A percentile compares a stretch with the other conserved stretches of the same genome.
phyloP scores from a whole-genome alignment of 2,797 vertebrate genomes.

The Crax fasciolata region DNA sequence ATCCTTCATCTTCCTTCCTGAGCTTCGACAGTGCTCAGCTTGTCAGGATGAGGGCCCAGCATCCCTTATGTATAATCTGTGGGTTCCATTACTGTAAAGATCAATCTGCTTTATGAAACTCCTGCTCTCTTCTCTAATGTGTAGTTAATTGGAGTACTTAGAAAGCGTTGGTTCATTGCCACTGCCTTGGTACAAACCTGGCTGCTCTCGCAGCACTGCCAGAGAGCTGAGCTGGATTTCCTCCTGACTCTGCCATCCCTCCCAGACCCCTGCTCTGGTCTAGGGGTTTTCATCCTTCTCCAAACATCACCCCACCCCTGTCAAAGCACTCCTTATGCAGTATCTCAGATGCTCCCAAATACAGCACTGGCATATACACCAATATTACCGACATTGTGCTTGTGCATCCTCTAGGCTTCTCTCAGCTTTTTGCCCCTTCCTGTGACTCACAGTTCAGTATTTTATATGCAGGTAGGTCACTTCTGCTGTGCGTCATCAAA shows the following conservation, averaged over 20 bases:
- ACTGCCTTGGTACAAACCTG: not conserved
- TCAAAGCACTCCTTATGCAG: not conserved
- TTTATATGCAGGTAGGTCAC: not conserved
- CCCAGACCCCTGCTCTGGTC: fast-evolving
- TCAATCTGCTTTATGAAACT: not conserved
- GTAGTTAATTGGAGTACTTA: not conserved
- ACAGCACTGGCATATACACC: not conserved
- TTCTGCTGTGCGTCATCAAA: not conserved
- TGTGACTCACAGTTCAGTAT: not conserved
- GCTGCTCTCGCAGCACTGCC: fast-evolving
- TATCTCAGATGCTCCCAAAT: not conserved
- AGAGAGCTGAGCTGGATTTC: not conserved
- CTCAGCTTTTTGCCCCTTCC: fast-evolving
- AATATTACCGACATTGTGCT: fast-evolving
- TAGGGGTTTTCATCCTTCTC: fast-evolving
- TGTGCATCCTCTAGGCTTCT: not conserved
- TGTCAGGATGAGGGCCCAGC: not conserved
- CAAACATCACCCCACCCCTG: fast-evolving
- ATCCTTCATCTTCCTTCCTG: not conserved
- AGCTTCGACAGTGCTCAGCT: not conserved
- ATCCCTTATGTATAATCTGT: not conserved
- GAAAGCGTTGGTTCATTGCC: not conserved
- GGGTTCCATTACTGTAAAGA: not conserved
- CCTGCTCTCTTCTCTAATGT: fast-evolving
- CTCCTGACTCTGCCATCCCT: not conserved